A percentile compares a stretch with the other conserved stretches of the same genome.
These are phyloP conservation scores for Hyposoter didymator DNA, from an alignment of 2,888 invertebrate species.

Conservation along the genomic window DNA sequence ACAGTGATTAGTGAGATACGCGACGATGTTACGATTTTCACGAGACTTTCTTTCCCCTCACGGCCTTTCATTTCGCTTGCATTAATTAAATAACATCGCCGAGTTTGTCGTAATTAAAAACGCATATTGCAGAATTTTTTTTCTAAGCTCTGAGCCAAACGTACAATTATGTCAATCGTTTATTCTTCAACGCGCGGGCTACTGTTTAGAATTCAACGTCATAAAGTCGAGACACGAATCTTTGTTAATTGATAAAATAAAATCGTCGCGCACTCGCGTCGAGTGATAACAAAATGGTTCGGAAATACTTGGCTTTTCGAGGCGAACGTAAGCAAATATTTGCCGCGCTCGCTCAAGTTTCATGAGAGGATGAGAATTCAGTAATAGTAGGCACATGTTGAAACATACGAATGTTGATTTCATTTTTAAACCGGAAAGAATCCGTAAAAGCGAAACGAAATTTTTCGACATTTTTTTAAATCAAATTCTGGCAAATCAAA, in stretches of 20 bases:
- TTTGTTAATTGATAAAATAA: conserved; percentile 26
- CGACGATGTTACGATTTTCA: conserved; percentile 32
- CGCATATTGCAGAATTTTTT: not conserved
- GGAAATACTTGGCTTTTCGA: conserved; percentile 5
- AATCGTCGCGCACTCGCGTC: not conserved
- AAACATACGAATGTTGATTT: not conserved
- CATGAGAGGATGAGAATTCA: not conserved
- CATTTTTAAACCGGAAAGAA: not conserved
- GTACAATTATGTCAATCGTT: not conserved
- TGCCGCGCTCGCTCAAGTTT: conserved; percentile 3
- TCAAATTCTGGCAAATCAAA: not conserved
- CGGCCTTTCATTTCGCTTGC: conserved; percentile 12
- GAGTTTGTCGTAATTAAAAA: conserved; percentile 16
- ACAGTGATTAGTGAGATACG: conserved; percentile 66
- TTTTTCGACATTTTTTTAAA: not conserved
- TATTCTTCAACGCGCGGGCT: not conserved
- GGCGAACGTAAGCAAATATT: conserved; percentile 33
- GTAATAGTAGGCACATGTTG: not conserved
- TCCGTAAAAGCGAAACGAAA: not conserved
- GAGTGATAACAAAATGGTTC: conserved; percentile 11
- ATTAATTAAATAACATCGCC: conserved; percentile 54
- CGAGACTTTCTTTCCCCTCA: conserved; percentile 38
- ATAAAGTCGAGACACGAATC: not conserved
- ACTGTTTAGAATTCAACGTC: conserved; percentile 10
- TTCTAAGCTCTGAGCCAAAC: not conserved